Evolutionary conservation across 2,797 vertebrate species (phyloP).

Genomic region (Neoniphon sammara): DNA sequence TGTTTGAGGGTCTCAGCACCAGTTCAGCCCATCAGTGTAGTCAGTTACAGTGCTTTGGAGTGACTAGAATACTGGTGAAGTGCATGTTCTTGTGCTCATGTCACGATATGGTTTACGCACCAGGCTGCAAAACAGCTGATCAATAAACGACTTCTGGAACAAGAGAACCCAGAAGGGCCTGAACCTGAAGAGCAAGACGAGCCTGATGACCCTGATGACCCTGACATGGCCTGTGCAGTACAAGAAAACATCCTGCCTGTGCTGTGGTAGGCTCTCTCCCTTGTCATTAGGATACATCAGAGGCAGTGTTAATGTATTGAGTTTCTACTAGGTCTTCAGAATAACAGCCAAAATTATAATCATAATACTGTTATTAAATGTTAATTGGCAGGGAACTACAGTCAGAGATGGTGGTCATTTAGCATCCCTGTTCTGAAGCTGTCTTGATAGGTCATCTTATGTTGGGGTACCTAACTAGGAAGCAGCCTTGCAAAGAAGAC

Average conservation of each 20-base stretch:
- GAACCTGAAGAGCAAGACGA: constrained; percentile 4
- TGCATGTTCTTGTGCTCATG: not conserved
- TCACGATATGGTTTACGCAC: not conserved
- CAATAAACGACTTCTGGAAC: constrained; percentile 17
- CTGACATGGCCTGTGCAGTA: not conserved
- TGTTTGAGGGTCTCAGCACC: no score
- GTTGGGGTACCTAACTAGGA: no score
- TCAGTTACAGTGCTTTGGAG: not conserved
- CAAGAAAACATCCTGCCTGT: not conserved
- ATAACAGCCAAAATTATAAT: not conserved
- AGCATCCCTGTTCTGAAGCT: no score
- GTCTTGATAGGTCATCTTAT: no score
- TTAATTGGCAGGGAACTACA: no score
- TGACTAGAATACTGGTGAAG: not conserved
- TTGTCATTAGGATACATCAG: not conserved
- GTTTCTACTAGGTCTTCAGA: not conserved
- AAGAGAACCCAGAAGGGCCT: not conserved
- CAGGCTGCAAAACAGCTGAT: constrained; percentile 69
- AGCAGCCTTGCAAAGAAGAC: no score
- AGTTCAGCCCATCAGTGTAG: not conserved
- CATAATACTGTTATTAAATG: not conserved
- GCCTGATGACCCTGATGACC: not conserved
- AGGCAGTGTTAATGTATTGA: not conserved
- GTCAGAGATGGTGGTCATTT: no score
- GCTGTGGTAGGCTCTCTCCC: constrained; percentile 31